Evolutionary conservation across 2,113 vertebrate genomes (phyloP).

Genomic region (Eurypyga helias): DNA sequence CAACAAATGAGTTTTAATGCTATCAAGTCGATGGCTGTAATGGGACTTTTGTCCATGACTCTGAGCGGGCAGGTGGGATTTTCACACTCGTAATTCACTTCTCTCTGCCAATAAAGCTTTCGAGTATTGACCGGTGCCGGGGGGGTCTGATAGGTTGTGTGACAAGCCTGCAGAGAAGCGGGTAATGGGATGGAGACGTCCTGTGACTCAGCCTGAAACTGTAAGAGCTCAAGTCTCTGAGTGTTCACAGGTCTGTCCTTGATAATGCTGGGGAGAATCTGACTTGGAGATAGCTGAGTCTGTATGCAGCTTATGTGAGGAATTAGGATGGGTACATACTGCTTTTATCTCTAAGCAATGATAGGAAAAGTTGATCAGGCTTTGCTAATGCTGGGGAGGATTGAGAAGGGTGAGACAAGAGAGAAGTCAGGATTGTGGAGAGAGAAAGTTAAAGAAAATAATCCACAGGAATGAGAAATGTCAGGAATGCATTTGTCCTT

Average conservation of each 20-base stretch:
- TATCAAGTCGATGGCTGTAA: neutral
- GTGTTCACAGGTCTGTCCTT: neutral
- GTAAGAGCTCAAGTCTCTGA: neutral
- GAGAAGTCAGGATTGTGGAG: neutral
- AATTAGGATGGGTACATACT: neutral
- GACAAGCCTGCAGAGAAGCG: neutral
- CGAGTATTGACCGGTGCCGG: neutral
- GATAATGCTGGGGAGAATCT: neutral
- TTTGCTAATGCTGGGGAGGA: slow-evolving; percentile 21
- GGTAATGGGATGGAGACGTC: neutral
- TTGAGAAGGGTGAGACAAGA: neutral
- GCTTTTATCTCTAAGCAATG: neutral
- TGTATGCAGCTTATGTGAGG: neutral
- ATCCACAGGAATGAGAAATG: slow-evolving; percentile 10
- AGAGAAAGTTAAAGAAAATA: slow-evolving; percentile 1
- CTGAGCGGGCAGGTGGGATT: neutral
- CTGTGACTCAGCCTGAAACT: neutral
- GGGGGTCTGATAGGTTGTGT: neutral
- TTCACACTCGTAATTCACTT: neutral
- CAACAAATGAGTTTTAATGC: neutral
- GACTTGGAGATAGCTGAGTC: neutral
- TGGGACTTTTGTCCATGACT: neutral
- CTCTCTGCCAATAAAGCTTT: neutral
- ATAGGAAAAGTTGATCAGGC: slow-evolving; percentile 3
- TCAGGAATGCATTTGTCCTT: neutral